phyloP scores from a whole-genome alignment of 2,113 vertebrate species.

The Tenrec ecaudatus region DNA sequence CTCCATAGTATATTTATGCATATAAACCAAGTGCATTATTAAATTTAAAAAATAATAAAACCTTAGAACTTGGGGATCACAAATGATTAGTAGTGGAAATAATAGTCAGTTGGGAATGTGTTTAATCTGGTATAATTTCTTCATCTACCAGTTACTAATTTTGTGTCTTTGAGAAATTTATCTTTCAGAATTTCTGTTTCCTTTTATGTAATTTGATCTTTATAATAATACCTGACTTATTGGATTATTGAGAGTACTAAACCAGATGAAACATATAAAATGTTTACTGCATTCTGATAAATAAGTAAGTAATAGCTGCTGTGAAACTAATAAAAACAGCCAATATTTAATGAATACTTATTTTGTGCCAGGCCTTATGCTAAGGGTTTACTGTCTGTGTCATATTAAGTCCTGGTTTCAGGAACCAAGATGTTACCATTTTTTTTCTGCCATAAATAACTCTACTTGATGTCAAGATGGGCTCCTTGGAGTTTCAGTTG shows the following conservation, averaged over 20 bases:
- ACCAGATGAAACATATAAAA: neutral
- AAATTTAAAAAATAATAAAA: neutral
- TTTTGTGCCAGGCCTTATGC: neutral
- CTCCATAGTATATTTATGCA: neutral
- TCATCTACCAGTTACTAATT: neutral
- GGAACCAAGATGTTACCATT: neutral
- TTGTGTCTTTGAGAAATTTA: neutral
- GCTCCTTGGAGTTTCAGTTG: neutral
- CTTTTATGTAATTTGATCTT: neutral
- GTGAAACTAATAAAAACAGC: neutral
- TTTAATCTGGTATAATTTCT: neutral
- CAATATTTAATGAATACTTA: neutral
- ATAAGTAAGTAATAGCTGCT: conserved; percentile 16
- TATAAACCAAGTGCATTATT: neutral
- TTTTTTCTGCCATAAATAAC: neutral
- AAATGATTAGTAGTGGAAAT: neutral
- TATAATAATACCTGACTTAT: neutral
- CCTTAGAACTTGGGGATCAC: neutral
- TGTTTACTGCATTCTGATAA: neutral
- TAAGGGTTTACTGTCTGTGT: neutral
- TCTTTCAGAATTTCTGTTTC: conserved; percentile 35
- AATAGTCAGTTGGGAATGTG: neutral
- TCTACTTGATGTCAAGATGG: neutral
- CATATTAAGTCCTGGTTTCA: neutral
- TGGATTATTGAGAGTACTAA: neutral